These are phyloP conservation scores for Metallyticus violacea DNA, from an alignment of 2,888 invertebrate species.

Conservation along the genomic window DNA sequence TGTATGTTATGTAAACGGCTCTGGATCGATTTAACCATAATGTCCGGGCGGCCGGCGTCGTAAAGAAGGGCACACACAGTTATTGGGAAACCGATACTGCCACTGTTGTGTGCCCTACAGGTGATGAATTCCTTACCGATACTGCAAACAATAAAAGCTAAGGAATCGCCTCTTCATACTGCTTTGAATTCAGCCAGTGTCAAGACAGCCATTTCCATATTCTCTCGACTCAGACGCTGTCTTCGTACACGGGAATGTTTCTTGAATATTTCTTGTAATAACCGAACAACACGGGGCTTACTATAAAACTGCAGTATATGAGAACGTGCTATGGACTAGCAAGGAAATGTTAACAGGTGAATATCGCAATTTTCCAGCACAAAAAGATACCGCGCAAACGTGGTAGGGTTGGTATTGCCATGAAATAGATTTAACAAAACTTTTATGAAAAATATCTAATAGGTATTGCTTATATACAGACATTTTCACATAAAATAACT, in stretches of 20 bases:
- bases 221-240: neutral
- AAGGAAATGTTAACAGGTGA: neutral
- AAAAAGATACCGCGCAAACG: neutral
- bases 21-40: slow-evolving; percentile 4
- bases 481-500: no score
- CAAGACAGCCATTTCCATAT: neutral
- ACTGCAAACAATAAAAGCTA: neutral
- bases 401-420: neutral
- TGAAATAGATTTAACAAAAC: no score
- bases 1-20: slow-evolving; percentile 7
- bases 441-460: no score
- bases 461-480: no score
- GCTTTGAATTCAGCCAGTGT: neutral
- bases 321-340: neutral
- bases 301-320: no score
- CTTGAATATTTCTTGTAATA: neutral
- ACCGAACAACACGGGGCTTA: no score
- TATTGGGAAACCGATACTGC: neutral
- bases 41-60: neutral
- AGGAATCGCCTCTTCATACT: neutral
- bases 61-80: neutral
- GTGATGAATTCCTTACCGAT: neutral
- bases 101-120: neutral
- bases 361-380: neutral
- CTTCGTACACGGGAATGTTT: no score